Evolutionary conservation across 2,113 vertebrate species (phyloP).

Genomic region (Malaclemys terrapin): DNA sequence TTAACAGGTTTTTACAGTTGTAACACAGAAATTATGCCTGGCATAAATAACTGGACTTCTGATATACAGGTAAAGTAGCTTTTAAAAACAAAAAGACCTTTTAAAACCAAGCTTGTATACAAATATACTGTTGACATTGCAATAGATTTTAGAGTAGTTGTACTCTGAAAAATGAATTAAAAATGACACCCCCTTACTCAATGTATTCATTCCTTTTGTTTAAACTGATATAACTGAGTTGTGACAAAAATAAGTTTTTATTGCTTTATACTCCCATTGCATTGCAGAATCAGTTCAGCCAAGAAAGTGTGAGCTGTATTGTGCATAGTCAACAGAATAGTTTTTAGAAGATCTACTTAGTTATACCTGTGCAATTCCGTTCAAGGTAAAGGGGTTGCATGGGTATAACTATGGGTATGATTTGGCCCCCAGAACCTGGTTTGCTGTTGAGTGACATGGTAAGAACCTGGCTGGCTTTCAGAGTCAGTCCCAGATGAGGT

Average conservation of each 20-base stretch:
- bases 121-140: neutral
- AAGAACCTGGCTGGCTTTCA: neutral
- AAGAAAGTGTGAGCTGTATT: neutral
- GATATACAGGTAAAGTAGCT: conserved; percentile 89
- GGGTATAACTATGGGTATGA: neutral
- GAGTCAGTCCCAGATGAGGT: neutral
- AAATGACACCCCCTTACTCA: neutral
- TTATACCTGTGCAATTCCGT: neutral
- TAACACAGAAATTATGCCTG: conserved; percentile 98
- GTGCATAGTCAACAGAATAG: neutral
- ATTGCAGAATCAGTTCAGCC: neutral
- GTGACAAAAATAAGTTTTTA: neutral
- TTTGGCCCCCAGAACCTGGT: neutral
- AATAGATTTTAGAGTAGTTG: neutral
- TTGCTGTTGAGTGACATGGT: neutral
- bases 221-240: neutral
- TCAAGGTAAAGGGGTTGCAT: neutral
- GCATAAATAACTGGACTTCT: conserved; percentile 97
- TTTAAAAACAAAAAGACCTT: neutral
- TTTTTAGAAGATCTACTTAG: neutral
- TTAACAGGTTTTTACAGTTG: conserved; percentile 95
- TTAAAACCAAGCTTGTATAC: neutral
- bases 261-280: neutral
- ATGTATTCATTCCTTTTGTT: neutral
- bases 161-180: neutral